Base-by-base conservation (phyloP, 2,113 vertebrate genomes). In the Callocephalon fimbriatum region DNA sequence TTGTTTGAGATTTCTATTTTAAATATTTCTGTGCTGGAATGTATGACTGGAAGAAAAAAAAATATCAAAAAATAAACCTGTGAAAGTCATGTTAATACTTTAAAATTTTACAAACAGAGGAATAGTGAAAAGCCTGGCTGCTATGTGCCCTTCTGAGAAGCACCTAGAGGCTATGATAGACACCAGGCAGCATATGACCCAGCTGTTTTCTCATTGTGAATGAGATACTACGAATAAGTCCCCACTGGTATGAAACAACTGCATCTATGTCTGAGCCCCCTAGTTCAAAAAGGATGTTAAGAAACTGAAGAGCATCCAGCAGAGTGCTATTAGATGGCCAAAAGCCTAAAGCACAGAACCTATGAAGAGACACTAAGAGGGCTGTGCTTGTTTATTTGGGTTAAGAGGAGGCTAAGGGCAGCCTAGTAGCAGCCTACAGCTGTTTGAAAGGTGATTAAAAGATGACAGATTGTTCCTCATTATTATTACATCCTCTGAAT, bases 361-460 rank as follows among this genome's bases (percentile, higher is more conserved):
- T 38, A 1, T 59, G 22, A 72, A 71, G 20, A 86, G 21, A 68
- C 10, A 8, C 20, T 38, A 18, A 73, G 32, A 73, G 27, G 73
- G 5, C 23, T 80, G 35, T 8, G 31, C 12, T 21, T 54, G 9
- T 45, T 86, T 37, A 58, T 37, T 0, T 2, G 2, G 8, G 35
- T 29, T 58, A 77, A 68, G 31, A 38, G 14, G n/a, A 61, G 23
- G 13, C 8, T 62, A 53, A 84, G 20, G 32, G 58, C 18, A 86
- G 53, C 12, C 58, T 77, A 40, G 79, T 27, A 91, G 40, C 27
- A 86, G 31, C 19, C 53, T 70, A 42, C 58, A 88, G 27, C 35
- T 86, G 11, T 76, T 89, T 81, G 67, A 80, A 94, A 91, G 14
- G 18, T 54, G 76, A 44, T 83, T 89, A 89, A 62, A 86, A 40